Conservation (phyloP, 2,113 vertebrate genomes). For the Zosterops borbonicus region DNA sequence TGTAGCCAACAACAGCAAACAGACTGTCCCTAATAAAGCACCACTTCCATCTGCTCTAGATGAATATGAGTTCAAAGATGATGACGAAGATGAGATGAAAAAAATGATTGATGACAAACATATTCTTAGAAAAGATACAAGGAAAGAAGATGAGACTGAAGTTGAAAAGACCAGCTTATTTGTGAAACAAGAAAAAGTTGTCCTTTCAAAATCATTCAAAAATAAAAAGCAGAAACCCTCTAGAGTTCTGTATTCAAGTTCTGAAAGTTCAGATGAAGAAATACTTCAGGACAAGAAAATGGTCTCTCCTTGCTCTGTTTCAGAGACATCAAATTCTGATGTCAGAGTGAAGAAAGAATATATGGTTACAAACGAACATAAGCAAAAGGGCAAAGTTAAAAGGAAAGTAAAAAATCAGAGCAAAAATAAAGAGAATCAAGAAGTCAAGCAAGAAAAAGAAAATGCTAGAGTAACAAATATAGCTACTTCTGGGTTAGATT, state of each 20-base stretch:
- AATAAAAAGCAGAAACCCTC: constrained; percentile 88
- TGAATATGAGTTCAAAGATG: constrained; percentile 98
- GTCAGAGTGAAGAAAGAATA: constrained; percentile 86
- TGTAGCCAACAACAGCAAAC: constrained; percentile 79
- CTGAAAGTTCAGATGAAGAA: constrained; percentile 92
- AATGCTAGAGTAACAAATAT: constrained; percentile 86
- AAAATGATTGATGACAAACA: constrained; percentile 90
- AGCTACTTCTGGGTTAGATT: constrained; percentile 78
- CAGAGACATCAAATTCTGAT: constrained; percentile 85
- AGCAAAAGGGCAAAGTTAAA: constrained; percentile 95
- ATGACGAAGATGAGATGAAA: constrained; percentile 84
- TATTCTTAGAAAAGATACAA: constrained; percentile 87
- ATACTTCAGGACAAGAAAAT: constrained; percentile 83
- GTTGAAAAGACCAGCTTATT: constrained; percentile 83
- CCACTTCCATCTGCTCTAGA: constrained; percentile 85
- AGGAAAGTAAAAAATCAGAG: constrained; percentile 93
- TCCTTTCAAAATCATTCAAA: constrained; percentile 82
- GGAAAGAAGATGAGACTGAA: constrained; percentile 86
- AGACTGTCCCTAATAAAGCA: constrained; percentile 75
- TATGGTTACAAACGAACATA: constrained; percentile 79
- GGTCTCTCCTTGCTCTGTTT: constrained; percentile 79
- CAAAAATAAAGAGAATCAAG: constrained; percentile 98
- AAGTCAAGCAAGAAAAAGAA: constrained; percentile 87
- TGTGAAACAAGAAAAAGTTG: constrained; percentile 85
- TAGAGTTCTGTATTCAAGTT: constrained; percentile 87